Conservation (phyloP, 2,113 vertebrate species). For the Sander lucioperca region DNA sequence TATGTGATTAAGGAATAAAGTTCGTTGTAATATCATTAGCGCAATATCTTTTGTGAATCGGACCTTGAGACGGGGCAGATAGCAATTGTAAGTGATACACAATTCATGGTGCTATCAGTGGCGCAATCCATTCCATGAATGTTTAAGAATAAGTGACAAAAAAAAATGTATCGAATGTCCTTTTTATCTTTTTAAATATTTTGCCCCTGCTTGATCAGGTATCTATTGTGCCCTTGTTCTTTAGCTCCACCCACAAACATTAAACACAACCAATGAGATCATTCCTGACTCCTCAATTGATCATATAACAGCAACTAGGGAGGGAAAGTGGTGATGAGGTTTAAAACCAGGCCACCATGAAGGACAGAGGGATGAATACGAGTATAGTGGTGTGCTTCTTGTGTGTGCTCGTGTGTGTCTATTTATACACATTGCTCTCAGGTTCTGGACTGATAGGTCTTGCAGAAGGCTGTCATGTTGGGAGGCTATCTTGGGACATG, state of each 20-base stretch:
- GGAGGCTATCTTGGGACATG: slow-evolving; percentile 66
- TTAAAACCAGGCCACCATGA: not conserved
- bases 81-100: too few species aligned
- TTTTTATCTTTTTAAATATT: not conserved
- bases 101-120: too few species aligned
- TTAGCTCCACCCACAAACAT: not conserved
- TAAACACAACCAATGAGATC: not conserved
- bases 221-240: not conserved
- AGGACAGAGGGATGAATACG: not conserved
- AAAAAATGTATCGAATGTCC: not conserved
- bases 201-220: not conserved
- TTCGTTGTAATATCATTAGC: too few species aligned
- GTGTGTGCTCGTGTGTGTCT: slow-evolving; percentile 16
- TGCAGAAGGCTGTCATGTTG: slow-evolving; percentile 55
- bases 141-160: not conserved
- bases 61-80: too few species aligned
- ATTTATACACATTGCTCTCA: slow-evolving; percentile 61
- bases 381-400: not conserved
- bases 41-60: too few species aligned
- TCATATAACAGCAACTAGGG: not conserved
- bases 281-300: not conserved
- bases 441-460: slow-evolving; percentile 35
- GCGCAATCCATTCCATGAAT: too few species aligned
- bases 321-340: not conserved
- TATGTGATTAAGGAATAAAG: too few species aligned